Evolutionary conservation across 2,113 vertebrate species (phyloP).

Genomic region (Theristicus caerulescens): DNA sequence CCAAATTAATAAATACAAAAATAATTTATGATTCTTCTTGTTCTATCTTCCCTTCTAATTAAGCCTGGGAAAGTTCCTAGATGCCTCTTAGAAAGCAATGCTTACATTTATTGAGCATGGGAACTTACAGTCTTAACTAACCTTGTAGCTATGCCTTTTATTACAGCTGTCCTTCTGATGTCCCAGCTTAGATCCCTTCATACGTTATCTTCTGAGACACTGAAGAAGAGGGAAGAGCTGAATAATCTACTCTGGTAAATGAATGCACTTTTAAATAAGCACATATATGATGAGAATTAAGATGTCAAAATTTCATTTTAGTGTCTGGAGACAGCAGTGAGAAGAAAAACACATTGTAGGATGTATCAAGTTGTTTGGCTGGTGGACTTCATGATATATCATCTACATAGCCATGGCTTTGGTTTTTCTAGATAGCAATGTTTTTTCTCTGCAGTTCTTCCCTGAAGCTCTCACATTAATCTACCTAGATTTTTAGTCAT

Average conservation of each 20-base stretch:
- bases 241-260: not conserved
- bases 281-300: not conserved
- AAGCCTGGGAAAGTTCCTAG: not conserved
- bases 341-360: not conserved
- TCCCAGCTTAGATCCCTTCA: not conserved
- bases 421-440: not conserved
- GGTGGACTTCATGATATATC: not conserved
- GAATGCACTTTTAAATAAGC: not conserved
- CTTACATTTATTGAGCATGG: not conserved
- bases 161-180: not conserved
- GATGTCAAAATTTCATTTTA: not conserved
- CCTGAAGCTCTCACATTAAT: not conserved
- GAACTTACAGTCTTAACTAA: not conserved
- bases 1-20: not conserved
- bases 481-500: not conserved
- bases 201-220: not conserved
- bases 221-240: not conserved
- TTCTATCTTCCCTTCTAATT: not conserved
- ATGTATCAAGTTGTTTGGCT: not conserved
- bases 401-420: not conserved
- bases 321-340: not conserved
- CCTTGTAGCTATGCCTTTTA: not conserved
- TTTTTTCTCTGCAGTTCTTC: not conserved
- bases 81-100: not conserved
- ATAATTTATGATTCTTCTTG: not conserved